Evolutionary conservation across 2,113 vertebrate genomes (phyloP), one percentile per base, ranked within the genome.

Genomic region (Lophius piscatorius): DNA sequence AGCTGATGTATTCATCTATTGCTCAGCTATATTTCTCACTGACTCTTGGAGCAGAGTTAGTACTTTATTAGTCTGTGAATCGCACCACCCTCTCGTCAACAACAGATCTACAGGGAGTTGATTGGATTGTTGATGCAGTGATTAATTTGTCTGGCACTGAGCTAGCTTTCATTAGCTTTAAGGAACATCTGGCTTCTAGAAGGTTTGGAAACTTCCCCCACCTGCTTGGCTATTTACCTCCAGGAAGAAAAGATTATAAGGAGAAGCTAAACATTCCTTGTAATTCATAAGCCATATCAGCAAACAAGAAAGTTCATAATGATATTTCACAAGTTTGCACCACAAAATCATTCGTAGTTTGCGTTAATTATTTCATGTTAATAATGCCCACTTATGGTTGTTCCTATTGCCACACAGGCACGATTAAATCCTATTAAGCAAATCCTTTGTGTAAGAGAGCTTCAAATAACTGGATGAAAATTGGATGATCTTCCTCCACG

Each of bases 31-130:
- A 47, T 51, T 67, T 58, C 35, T 62, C 23, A 45, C 52, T 41
- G 58, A 44, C 63, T 49, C 40, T 60, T 63, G 21, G 56, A 41
- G 59, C 35, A 41, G 51, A 60, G 52, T 57, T 63, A 6, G 16
- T 47, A 76, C n/a, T 59, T 62, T 54, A 65, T 70, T 58, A 16
- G 50, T 71, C 70, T 72, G 51, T 61, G 29, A 80, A 69, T 59
- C 23, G 42, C 16, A 18, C 12, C 40, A 62, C n/a, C 62, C 17
- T 47, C 48, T 71, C 65, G 31, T 51, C 63, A 70, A 72, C 59
- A 72, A 72, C 72, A 66, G 41, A 69, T 64, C 70, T 58, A 31
- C 33, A 28, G 63, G 63, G 52, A 33, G 66, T 36, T 63, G 33
- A 60, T 72, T 17, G 34, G n/a, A 26, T 33, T 62, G 66, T 72